Conservation (phyloP, 2,797 vertebrate species). For the Acanthurus tractus region DNA sequence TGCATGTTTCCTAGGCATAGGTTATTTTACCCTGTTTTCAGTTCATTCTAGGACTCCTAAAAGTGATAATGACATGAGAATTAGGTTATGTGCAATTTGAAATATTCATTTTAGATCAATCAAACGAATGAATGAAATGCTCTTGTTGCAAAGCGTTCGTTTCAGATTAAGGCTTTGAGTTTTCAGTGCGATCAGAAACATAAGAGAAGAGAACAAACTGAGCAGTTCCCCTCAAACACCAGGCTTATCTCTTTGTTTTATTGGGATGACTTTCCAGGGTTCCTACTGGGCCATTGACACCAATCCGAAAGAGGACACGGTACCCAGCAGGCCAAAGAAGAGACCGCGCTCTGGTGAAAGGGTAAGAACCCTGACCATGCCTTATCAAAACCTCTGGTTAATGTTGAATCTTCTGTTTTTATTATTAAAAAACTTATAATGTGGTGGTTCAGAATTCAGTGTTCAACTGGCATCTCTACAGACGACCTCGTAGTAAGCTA, state of each 20-base stretch:
- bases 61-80: too few relatives aligned
- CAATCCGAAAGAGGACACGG: constrained; percentile 91
- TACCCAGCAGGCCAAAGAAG: constrained; percentile 92
- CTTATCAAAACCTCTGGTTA: neutral
- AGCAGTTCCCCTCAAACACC: neutral
- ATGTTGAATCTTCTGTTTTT: neutral
- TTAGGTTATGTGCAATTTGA: too few relatives aligned
- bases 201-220: neutral
- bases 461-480: neutral
- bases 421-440: neutral
- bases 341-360: constrained; percentile 91
- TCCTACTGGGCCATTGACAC: constrained; percentile 94
- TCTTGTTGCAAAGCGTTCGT: too few relatives aligned
- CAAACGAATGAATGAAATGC: too few relatives aligned
- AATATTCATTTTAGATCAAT: too few relatives aligned
- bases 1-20: too few relatives aligned
- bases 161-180: neutral
- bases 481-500: neutral
- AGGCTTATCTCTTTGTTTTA: constrained; percentile 21
- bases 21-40: too few relatives aligned
- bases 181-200: constrained; percentile 11
- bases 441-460: neutral
- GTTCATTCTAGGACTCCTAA: too few relatives aligned
- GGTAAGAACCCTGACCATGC: constrained; percentile 71
- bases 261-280: constrained; percentile 78